A percentile compares a stretch with the other conserved stretches of the same genome.
Evolutionary conservation across 1,140 invertebrate genomes (phyloP).

Genomic region (Bombyx mori): ASM3026992v2 NC_085112.1:5166501-5167000

Average conservation of each 20-base stretch:
- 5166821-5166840: conserved; percentile 29
- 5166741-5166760: conserved; percentile 62
- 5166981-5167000: no score
- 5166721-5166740: conserved; percentile 63
- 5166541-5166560: no score
- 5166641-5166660: conserved; percentile 18
- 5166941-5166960: conserved; percentile 63
- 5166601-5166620: not conserved
- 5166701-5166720: conserved; percentile 59
- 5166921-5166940: conserved; percentile 42
- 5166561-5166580: no score
- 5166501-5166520: no score
- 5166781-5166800: conserved; percentile 63
- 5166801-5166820: conserved; percentile 33
- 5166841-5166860: conserved; percentile 54
- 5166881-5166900: conserved; percentile 64
- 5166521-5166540: no score
- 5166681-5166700: conserved; percentile 46
- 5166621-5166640: not conserved
- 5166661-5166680: conserved; percentile 18
- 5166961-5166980: conserved; percentile 7
- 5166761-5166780: conserved; percentile 66
- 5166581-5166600: not conserved
- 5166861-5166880: conserved; percentile 68
- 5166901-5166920: conserved; percentile 43